Percentiles rank a stretch among this genome's conserved stretches.
Evolutionary conservation across 2,113 vertebrate species (phyloP).

Genomic region (Rhinichthys klamathensis): DNA sequence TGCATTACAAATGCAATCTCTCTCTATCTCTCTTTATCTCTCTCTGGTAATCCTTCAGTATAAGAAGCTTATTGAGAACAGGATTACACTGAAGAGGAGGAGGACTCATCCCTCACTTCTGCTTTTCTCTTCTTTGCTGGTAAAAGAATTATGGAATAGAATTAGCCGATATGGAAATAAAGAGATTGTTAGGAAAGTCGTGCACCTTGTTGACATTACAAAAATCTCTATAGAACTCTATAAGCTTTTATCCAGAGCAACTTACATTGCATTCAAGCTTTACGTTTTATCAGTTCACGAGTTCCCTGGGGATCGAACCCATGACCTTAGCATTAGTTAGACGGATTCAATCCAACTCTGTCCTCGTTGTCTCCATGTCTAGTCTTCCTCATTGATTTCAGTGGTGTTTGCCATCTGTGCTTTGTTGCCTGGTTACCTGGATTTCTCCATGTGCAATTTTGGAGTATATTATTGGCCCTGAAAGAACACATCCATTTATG

Average conservation of each 20-base stretch:
- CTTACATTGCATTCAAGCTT: no score
- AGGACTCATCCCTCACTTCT: conserved; percentile 16
- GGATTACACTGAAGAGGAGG: conserved; percentile 32
- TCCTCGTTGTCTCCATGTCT: no score
- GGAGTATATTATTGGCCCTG: neutral
- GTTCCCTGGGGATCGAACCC: no score
- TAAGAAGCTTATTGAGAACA: conserved; percentile 4
- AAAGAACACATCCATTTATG: neutral
- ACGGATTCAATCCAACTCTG: no score
- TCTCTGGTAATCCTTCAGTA: neutral
- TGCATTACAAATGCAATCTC: no score
- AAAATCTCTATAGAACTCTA: no score
- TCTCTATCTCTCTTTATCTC: neutral
- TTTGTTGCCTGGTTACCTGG: neutral
- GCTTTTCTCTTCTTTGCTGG: neutral
- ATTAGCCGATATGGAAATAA: neutral
- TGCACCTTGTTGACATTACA: no score
- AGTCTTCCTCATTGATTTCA: neutral
- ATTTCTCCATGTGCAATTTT: neutral
- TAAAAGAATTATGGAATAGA: neutral
- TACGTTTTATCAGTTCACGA: no score
- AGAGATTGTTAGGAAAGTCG: neutral
- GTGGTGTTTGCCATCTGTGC: neutral
- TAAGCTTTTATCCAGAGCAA: no score
- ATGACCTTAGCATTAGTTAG: no score